Evolutionary conservation across 2,113 vertebrate species (phyloP).

Genomic region (Malurus alboscapulatus): DNA sequence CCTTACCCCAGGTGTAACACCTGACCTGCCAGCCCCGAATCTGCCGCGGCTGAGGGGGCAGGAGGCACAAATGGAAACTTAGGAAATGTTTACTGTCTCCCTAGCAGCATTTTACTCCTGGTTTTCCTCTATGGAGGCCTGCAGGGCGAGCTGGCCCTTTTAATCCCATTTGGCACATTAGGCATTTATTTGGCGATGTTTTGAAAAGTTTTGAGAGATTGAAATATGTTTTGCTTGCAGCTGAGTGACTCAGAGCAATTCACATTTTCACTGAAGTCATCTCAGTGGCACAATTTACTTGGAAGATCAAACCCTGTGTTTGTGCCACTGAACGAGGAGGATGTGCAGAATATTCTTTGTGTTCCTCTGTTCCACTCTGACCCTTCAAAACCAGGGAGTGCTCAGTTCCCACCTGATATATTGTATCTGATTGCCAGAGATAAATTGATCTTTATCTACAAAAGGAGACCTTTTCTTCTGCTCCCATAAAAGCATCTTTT

Average conservation of each 20-base stretch:
- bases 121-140: not conserved
- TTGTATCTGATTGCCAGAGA: not conserved
- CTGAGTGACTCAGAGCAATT: not conserved
- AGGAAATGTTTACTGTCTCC: not conserved
- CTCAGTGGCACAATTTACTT: not conserved
- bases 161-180: not conserved
- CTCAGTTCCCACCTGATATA: not conserved
- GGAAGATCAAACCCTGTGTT: not conserved
- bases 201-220: not conserved
- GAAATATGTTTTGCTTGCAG: not conserved
- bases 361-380: not conserved
- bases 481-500: not conserved
- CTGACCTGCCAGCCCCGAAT: not conserved
- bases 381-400: not conserved
- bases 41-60: not conserved
- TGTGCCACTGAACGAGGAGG: not conserved
- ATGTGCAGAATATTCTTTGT: not conserved
- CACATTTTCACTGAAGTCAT: not conserved
- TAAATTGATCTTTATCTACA: not conserved
- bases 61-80: not conserved
- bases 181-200: not conserved
- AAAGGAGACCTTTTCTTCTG: not conserved
- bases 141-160: not conserved
- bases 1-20: not conserved
- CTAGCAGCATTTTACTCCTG: not conserved